Conservation (phyloP, 2,797 vertebrate genomes). For the Sebastes elongatus region DNA sequence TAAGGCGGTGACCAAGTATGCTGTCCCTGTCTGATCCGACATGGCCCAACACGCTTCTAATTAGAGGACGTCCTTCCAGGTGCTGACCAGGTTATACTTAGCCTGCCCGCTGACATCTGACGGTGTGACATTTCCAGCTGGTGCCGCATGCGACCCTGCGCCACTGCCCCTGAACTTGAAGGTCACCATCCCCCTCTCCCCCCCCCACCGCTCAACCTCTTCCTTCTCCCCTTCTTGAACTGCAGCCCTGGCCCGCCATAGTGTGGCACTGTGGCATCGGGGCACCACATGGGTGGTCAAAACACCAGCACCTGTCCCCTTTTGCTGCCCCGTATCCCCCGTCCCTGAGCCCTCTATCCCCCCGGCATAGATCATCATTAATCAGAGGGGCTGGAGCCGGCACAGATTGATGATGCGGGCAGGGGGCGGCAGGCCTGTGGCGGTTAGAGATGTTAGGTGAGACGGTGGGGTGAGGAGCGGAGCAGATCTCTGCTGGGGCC, state of each 20-base stretch:
- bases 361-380: constrained; percentile 78
- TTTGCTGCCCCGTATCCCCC: constrained; percentile 59
- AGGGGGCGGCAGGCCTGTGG: constrained; percentile 68
- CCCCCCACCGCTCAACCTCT: constrained; percentile 11
- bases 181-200: constrained; percentile 51
- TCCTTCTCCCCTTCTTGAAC: constrained; percentile 56
- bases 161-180: constrained; percentile 80
- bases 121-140: constrained; percentile 87
- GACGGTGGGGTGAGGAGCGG: constrained; percentile 68
- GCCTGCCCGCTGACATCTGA: constrained; percentile 83
- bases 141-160: constrained; percentile 71
- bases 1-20: constrained; percentile 67
- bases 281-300: constrained; percentile 63
- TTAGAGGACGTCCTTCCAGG: constrained; percentile 89
- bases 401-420: constrained; percentile 83
- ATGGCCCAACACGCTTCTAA: constrained; percentile 85
- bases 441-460: constrained; percentile 78
- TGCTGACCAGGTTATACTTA: constrained; percentile 85
- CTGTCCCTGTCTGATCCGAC: constrained; percentile 84
- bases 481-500: constrained; percentile 74
- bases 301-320: constrained; percentile 70
- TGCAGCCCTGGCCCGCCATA: constrained; percentile 45
- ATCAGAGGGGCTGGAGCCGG: constrained; percentile 73
- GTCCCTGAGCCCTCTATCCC: constrained; percentile 58
- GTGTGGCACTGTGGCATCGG: constrained; percentile 64